phyloP scores from a whole-genome alignment of 2,888 invertebrate species.

The Troides oblongomaculatus region DNA sequence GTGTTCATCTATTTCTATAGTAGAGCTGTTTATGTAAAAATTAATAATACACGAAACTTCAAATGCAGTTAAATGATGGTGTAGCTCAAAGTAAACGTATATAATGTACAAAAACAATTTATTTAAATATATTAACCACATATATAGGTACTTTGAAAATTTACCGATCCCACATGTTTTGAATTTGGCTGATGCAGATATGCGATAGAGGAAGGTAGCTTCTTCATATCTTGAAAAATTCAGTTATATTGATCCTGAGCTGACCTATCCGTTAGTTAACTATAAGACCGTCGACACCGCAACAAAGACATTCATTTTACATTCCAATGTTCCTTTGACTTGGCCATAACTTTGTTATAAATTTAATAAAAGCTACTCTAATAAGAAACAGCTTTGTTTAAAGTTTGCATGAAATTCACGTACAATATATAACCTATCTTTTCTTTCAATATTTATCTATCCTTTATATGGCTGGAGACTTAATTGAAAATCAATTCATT shows the following conservation, averaged over 20 bases:
- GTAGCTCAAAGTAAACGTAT: too few relatives aligned
- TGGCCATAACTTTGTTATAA: conserved; percentile 14
- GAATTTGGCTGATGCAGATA: background rate
- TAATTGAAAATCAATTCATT: too few relatives aligned
- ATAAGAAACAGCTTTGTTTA: conserved; percentile 5
- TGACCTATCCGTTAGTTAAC: conserved; percentile 19
- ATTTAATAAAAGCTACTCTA: conserved; percentile 20
- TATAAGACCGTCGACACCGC: conserved; percentile 11
- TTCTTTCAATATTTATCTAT: too few relatives aligned
- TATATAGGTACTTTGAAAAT: too few relatives aligned
- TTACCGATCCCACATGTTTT: background rate
- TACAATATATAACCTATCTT: too few relatives aligned
- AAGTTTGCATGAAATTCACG: background rate
- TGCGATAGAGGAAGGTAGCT: conserved; percentile 6
- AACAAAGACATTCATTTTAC: conserved; percentile 27
- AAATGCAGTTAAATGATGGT: background rate
- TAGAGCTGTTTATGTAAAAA: background rate
- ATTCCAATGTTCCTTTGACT: conserved; percentile 25
- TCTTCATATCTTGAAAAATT: conserved; percentile 12
- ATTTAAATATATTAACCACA: too few relatives aligned
- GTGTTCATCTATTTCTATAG: too few relatives aligned
- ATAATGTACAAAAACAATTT: too few relatives aligned
- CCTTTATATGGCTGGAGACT: too few relatives aligned
- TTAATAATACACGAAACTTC: background rate
- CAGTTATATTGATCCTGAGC: conserved; percentile 18